Evolutionary conservation across 2,888 invertebrate species (phyloP), one percentile per base, ranked within the genome.

Genomic region (Tethea ocularis): DNA sequence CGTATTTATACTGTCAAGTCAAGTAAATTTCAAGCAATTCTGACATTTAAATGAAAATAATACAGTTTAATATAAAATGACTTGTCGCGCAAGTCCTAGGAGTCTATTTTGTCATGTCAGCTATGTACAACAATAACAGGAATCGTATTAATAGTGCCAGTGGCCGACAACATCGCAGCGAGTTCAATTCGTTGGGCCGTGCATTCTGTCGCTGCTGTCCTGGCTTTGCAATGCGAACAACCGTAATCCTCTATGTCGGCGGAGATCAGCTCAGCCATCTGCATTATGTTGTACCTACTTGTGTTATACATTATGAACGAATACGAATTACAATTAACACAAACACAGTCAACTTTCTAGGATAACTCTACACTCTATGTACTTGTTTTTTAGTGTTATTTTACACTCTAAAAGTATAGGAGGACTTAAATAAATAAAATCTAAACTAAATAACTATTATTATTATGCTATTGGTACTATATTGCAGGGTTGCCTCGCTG

Each of bases 131-230:
- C 63, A 62, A 66, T 71, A 69, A 68, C 67, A 67, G 66, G 60
- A 64, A 67, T 70, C 61, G 64, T 70, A 72, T 72, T 69, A 72
- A 64, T 65, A 29, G 56, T 64, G 67, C 65, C 70, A 70, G 65
- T 62, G 41, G 46, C 10, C 46, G 46, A 17, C 46, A 20, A 46
- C 46, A 59, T 59, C 56, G 51, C 26, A 52, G 53, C 56, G 56
- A 36, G 41, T 33, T n/a, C 58, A 51, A 54, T 59, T 56, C 56
- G 38, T 56, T 26, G 56, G 52, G 24, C 22, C 33, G 52, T 56
- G 61, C 52, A 41, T 57, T 61, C 55, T 58, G 57, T 57, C 57
- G 55, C 23, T 38, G 41, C 58, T 57, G 63, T 65, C 67, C 67
- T 64, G 64, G 61, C 65, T 66, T 67, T 67, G 66, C 65, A 59